Percentiles rank a stretch among this genome's conserved stretches.
Conservation (phyloP, 2,888 invertebrate species). For the Tenthredo mesomela region DNA sequence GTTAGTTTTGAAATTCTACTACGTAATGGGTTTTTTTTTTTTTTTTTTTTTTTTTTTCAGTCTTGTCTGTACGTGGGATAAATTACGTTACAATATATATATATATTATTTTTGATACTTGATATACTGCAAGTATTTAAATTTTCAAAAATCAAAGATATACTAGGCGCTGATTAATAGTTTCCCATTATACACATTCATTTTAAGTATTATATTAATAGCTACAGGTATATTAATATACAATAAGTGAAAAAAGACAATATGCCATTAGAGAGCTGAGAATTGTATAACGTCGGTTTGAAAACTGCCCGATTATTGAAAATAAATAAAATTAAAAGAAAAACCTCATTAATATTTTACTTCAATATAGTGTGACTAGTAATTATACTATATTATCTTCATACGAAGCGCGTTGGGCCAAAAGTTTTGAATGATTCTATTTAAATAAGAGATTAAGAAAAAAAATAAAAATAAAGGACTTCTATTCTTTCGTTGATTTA, state of each 20-base stretch:
- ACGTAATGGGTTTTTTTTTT: background rate
- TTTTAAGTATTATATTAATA: background rate
- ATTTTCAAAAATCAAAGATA: background rate
- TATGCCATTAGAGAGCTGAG: background rate
- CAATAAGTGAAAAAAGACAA: background rate
- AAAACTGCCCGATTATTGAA: conserved; percentile 4
- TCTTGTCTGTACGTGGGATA: background rate
- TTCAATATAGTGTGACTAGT: no score
- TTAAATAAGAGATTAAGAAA: no score
- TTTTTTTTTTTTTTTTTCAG: background rate
- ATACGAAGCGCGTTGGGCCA: background rate
- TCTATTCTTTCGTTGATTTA: conserved; percentile 37
- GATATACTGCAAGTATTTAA: background rate
- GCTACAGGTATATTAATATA: background rate
- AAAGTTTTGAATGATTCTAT: background rate
- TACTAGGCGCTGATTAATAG: background rate
- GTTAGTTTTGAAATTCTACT: background rate
- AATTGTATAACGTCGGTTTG: background rate
- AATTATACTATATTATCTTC: conserved; percentile 1
- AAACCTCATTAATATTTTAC: background rate
- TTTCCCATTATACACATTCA: background rate
- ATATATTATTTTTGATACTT: background rate
- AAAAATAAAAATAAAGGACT: conserved; percentile 1
- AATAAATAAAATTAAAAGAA: background rate
- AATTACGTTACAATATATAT: background rate